Evolutionary conservation across 2,797 vertebrate genomes (phyloP).

Genomic region (Centropyge bicolor): DNA sequence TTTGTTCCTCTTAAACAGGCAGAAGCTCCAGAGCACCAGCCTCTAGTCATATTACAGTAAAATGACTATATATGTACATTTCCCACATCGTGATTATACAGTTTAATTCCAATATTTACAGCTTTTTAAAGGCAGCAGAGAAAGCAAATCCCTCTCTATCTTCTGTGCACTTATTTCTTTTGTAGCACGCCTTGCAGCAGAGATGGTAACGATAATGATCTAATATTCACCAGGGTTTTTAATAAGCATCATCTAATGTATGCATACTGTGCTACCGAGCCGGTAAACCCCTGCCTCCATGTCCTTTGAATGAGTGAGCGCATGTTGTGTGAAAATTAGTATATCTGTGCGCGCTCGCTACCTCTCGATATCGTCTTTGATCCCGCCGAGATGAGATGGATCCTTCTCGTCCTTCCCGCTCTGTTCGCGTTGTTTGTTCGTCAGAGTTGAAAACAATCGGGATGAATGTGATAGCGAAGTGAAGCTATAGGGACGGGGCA

Average conservation of each 20-base stretch:
- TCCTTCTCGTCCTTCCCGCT: constrained; percentile 28
- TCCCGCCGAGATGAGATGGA: constrained; percentile 48
- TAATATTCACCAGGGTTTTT: constrained; percentile 56
- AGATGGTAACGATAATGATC: constrained; percentile 55
- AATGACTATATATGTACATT: background rate
- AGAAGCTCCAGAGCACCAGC: background rate
- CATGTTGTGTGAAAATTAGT: constrained; percentile 57
- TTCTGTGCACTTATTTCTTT: constrained; percentile 26
- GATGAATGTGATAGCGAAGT: constrained; percentile 25
- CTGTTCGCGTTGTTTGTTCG: constrained; percentile 64
- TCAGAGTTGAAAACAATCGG: constrained; percentile 55
- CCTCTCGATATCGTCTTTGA: constrained; percentile 56
- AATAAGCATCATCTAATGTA: constrained; percentile 62
- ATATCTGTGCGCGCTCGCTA: constrained; percentile 41
- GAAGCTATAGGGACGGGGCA: constrained; percentile 39
- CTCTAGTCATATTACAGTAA: background rate
- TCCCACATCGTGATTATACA: background rate
- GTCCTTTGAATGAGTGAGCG: constrained; percentile 52
- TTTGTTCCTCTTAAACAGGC: background rate
- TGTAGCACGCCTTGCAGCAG: constrained; percentile 25
- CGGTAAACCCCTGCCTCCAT: constrained; percentile 50
- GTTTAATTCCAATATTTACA: constrained; percentile 34
- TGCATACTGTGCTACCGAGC: constrained; percentile 51
- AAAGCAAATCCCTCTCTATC: constrained; percentile 14
- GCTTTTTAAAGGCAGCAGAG: constrained; percentile 9